Evolutionary conservation across 64 coral and sea anemone genomes (phyloP).

Genomic region (Astreopora myriophthalma): DNA sequence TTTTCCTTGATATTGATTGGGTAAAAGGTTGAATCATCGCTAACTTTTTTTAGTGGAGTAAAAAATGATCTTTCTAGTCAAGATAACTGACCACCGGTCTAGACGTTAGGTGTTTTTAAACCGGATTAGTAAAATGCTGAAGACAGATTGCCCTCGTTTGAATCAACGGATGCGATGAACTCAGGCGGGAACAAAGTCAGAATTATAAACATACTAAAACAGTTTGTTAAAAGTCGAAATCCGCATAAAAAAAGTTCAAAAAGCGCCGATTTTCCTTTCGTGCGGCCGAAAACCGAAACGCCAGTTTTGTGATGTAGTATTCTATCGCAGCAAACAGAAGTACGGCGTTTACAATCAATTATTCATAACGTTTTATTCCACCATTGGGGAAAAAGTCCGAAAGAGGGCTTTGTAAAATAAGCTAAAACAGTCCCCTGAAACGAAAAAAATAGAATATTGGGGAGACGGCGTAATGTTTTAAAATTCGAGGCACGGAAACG

Average conservation of each 20-base stretch:
- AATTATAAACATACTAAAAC: constrained; percentile 17
- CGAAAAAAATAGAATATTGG: not conserved
- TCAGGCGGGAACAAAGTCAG: not conserved
- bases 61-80: constrained; percentile 30
- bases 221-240: not conserved
- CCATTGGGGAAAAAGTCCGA: constrained; percentile 53
- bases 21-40: not conserved
- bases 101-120: not conserved
- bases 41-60: not conserved
- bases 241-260: not conserved
- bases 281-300: constrained; percentile 55
- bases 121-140: constrained; percentile 5
- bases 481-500: not conserved
- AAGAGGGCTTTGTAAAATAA: constrained; percentile 67
- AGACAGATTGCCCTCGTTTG: not conserved
- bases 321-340: constrained; percentile 73
- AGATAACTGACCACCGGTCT: constrained; percentile 31
- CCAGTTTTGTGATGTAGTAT: constrained; percentile 41
- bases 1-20: not conserved
- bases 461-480: not conserved
- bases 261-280: not conserved
- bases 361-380: constrained; percentile 85
- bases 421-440: not conserved
- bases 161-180: not conserved
- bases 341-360: constrained; percentile 80